Conservation (phyloP, 2,888 invertebrate genomes). For the Scaptomyza reducta region DNA sequence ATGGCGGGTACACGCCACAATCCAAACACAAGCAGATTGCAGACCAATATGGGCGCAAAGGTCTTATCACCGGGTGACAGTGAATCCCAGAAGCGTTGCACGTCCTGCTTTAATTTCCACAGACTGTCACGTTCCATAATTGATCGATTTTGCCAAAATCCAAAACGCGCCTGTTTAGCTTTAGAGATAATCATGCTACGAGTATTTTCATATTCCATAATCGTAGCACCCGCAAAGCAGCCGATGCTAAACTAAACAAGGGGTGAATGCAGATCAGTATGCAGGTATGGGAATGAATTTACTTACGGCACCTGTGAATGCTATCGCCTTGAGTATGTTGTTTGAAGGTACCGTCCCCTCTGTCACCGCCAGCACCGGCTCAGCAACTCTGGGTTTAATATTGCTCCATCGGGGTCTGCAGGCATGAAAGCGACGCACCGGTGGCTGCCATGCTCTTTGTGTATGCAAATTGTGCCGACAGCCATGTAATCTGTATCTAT, state of each 20-base stretch:
- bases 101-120: conserved; percentile 71
- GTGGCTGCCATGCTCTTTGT: conserved; percentile 29
- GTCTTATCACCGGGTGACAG: conserved; percentile 90
- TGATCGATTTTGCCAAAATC: conserved; percentile 62
- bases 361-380: conserved; percentile 45
- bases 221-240: conserved; percentile 90
- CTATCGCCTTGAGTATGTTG: conserved; percentile 78
- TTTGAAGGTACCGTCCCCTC: conserved; percentile 65
- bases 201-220: conserved; percentile 94
- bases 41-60: conserved; percentile 91
- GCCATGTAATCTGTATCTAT: conserved; percentile 59
- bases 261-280: neutral
- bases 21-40: conserved; percentile 91
- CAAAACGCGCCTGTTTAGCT: conserved; percentile 84
- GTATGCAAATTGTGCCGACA: conserved; percentile 36
- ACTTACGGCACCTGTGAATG: conserved; percentile 81
- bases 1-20: conserved; percentile 92
- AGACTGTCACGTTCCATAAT: conserved; percentile 58
- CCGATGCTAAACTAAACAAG: conserved; percentile 86
- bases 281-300: neutral
- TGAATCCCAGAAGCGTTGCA: conserved; percentile 87
- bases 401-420: conserved; percentile 49
- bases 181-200: conserved; percentile 78
- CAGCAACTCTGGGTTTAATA: conserved; percentile 39
- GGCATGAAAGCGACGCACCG: conserved; percentile 51